Conservation (phyloP, 2,888 invertebrate genomes). For the Melolontha melolontha region DNA sequence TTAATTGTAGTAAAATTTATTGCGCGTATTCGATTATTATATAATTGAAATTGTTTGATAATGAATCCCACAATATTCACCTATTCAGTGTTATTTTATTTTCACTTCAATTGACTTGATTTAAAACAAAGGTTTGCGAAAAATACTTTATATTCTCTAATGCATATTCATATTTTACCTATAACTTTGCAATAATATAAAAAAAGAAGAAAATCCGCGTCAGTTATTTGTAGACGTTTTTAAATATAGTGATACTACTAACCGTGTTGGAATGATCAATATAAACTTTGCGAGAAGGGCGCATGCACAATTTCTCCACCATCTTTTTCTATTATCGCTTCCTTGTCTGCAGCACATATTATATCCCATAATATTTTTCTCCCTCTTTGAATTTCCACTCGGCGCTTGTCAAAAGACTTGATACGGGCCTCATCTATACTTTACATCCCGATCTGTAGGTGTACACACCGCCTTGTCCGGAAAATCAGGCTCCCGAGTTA, state of each 20-base stretch:
- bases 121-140: too few species aligned
- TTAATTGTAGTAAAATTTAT: too few species aligned
- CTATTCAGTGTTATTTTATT: too few species aligned
- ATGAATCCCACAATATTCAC: too few species aligned
- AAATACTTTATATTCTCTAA: too few species aligned
- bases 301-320: slow-evolving; percentile 39
- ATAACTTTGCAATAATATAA: too few species aligned
- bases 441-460: slow-evolving; percentile 46
- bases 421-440: slow-evolving; percentile 50
- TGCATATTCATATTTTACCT: too few species aligned
- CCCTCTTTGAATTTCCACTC: slow-evolving; percentile 54
- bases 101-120: too few species aligned
- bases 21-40: too few species aligned
- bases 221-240: slow-evolving; percentile 13
- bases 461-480: slow-evolving; percentile 34
- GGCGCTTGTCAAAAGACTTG: slow-evolving; percentile 52
- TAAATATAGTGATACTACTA: slow-evolving; percentile 32
- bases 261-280: slow-evolving; percentile 42
- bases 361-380: slow-evolving; percentile 45
- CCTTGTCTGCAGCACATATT: slow-evolving; percentile 15
- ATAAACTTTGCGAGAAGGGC: slow-evolving; percentile 35
- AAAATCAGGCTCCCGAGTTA: slow-evolving; percentile 44
- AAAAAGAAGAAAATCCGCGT: too few species aligned
- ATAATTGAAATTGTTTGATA: too few species aligned
- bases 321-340: slow-evolving; percentile 28